These are phyloP conservation scores for Xerus rutilus DNA, from an alignment of 2,797 vertebrate species.

Conservation along the genomic window DNA sequence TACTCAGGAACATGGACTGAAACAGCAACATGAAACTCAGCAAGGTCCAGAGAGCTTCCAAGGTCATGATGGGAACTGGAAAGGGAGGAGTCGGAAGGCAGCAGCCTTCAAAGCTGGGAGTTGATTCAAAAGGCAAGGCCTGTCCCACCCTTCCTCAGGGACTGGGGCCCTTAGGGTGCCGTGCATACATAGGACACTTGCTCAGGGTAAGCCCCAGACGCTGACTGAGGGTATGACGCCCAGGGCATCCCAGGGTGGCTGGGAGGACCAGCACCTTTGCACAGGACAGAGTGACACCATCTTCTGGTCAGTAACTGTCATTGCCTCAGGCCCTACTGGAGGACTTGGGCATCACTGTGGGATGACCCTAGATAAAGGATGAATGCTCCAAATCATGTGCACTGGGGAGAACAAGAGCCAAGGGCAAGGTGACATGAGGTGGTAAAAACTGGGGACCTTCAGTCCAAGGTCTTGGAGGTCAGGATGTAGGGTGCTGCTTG, in stretches of 20 bases:
- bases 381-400: background rate
- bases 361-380: background rate
- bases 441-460: background rate
- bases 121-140: background rate
- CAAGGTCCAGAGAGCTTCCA: background rate
- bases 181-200: background rate
- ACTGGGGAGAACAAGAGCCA: background rate
- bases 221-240: background rate
- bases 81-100: background rate
- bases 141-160: background rate
- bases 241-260: no score
- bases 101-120: background rate
- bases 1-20: background rate
- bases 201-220: background rate
- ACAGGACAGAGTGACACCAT: background rate
- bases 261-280: background rate
- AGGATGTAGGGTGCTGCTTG: background rate
- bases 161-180: accelerated
- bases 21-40: background rate
- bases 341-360: background rate
- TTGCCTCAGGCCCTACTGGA: background rate
- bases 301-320: background rate
- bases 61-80: background rate
- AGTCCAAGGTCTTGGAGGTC: background rate
- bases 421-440: no score